Conservation (phyloP, 1,140 invertebrate genomes). For the Saccostrea glomerata region DNA sequence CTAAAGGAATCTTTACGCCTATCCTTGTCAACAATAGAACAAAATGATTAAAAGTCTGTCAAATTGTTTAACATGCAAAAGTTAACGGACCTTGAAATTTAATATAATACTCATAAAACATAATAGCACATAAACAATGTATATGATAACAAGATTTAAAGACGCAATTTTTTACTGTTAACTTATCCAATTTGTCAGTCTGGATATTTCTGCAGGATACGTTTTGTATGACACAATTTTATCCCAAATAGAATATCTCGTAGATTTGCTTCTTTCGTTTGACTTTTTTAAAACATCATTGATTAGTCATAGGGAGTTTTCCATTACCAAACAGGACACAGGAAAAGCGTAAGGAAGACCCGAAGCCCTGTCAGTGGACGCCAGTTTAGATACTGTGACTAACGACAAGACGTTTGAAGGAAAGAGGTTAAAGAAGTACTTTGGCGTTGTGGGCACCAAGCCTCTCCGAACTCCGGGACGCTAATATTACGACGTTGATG, state of each 20-base stretch:
- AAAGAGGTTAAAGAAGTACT: constrained; percentile 61
- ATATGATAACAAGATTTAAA: too few relatives aligned
- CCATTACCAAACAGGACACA: constrained; percentile 16
- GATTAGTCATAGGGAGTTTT: neutral
- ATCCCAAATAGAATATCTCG: too few relatives aligned
- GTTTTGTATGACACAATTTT: neutral
- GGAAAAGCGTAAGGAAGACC: constrained; percentile 4
- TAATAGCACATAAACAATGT: too few relatives aligned
- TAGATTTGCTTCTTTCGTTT: too few relatives aligned
- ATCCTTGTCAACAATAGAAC: too few relatives aligned
- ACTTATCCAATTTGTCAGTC: too few relatives aligned
- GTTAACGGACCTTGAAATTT: too few relatives aligned
- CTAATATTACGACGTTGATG: constrained; percentile 59
- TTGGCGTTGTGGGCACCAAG: constrained; percentile 56
- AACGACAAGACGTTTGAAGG: constrained; percentile 1
- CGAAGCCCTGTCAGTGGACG: neutral
- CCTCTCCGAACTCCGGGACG: constrained; percentile 55
- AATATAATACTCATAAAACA: too few relatives aligned
- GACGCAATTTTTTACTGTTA: neutral
- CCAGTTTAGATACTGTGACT: neutral
- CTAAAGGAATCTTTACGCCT: too few relatives aligned
- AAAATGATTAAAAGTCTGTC: too few relatives aligned
- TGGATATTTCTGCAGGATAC: neutral
- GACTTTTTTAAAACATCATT: too few relatives aligned
- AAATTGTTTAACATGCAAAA: too few relatives aligned